Conservation (phyloP, 2,797 vertebrate genomes). For the Leucoraja ocellata region DNA sequence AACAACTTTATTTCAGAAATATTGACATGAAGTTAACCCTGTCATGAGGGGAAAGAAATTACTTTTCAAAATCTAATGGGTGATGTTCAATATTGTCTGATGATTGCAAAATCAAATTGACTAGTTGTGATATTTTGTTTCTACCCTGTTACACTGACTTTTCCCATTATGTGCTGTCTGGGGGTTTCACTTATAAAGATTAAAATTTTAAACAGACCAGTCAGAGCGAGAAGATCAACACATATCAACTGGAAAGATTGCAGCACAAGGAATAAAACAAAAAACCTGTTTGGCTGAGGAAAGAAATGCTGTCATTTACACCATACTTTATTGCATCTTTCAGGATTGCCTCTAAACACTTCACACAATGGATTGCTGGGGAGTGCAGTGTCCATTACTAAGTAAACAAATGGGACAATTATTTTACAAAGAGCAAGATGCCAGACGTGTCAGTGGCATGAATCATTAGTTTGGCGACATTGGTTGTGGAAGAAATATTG, state of each 20-base stretch:
- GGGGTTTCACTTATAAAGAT: background rate
- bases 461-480: background rate
- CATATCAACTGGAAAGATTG: background rate
- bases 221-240: background rate
- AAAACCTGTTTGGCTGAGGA: background rate
- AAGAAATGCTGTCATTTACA: background rate
- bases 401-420: background rate
- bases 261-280: background rate
- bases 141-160: background rate
- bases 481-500: slow-evolving; percentile 8
- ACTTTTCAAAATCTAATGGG: background rate
- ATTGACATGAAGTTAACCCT: background rate
- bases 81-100: background rate
- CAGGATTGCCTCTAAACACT: background rate
- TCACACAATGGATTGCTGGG: background rate
- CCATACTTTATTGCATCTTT: background rate
- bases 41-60: background rate
- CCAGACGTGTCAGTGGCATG: background rate
- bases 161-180: background rate
- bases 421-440: background rate
- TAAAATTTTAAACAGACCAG: background rate
- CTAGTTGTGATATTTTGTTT: background rate
- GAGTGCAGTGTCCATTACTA: background rate
- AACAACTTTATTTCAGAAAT: background rate
- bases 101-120: background rate